Conservation (phyloP, 2,888 invertebrate species). For the Aspidiotus rigidus region DNA sequence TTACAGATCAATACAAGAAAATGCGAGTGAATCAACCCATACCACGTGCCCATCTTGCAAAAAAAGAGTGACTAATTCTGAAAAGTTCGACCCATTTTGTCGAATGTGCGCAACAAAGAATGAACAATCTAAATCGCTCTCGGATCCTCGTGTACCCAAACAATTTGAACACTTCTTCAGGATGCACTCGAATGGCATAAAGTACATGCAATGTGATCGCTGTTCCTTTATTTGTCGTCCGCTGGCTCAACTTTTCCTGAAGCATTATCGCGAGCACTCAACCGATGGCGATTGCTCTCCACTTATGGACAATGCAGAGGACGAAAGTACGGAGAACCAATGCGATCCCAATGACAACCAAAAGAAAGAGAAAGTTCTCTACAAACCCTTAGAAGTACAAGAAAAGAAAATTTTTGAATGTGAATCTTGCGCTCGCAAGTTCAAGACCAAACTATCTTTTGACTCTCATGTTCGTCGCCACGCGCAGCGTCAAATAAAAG, state of each 20-base stretch:
- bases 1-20: too few species aligned
- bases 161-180: conserved; percentile 9
- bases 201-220: conserved; percentile 26
- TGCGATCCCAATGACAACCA: conserved; percentile 7
- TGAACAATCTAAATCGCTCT: too few species aligned
- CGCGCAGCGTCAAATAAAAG: neutral
- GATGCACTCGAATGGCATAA: conserved; percentile 18
- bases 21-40: too few species aligned
- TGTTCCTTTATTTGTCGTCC: conserved; percentile 26
- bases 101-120: too few species aligned
- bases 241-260: conserved; percentile 6
- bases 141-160: conserved; percentile 7
- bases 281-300: neutral
- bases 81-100: too few species aligned
- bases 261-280: conserved; percentile 12
- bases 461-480: conserved; percentile 8
- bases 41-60: too few species aligned
- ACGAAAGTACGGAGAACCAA: neutral
- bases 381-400: conserved; percentile 9
- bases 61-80: too few species aligned
- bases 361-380: conserved; percentile 8
- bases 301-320: neutral
- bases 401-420: neutral
- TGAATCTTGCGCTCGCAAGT: conserved; percentile 8
- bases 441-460: conserved; percentile 17